Base-by-base conservation (phyloP, 2,888 invertebrate species). In the Conus canariensis region DNA sequence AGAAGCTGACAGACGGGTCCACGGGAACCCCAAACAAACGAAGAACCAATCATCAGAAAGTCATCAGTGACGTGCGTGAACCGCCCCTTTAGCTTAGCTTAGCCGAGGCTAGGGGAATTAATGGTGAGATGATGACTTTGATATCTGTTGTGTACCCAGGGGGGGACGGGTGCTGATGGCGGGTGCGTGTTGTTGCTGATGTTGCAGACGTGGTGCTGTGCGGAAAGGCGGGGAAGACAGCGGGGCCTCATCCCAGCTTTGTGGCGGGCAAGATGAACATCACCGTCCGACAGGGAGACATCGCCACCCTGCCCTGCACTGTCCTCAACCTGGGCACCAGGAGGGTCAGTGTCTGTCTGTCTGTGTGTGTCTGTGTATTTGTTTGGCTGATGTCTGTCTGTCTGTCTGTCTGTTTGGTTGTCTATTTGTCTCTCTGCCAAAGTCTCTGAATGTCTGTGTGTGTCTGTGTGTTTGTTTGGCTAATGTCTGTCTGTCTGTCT, bases 251-350 rank as follows among this genome's bases (percentile, higher is more conserved):
- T 60, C 92, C 92, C n/a, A 87, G 58, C 30, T 91, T 92, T 64
- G 74, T 89, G 59, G 82, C 90, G 10, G 86, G 85, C 19, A 90
- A 87, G 9, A 64, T 67, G 19, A 91, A 92, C 80, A 91, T 93
- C 85, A 91, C 90, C 6, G 93, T 92, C 25, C 85, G 89, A 45
- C 90, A 91, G 77, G 93, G 93, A 19, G 92, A 91, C 10, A 83
- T 91, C 64, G 93, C 93, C 19, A 86, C 89, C 12, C 91, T 93
- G 12, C 91, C 91, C n/a, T 93, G 93, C 83, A 90, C 90, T n/a
- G 92, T 93, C 67, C 90, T 90, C 16, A 91, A 93, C 88, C 91
- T 93, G 45, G 93, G 93, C 10, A 92, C 93, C 70, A 90, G 91
- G 90, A 90, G 92, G 93, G 93, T 93, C 88, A 77, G 89, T 25